phyloP scores from a whole-genome alignment of 2,797 vertebrate genomes.

The Enteromius afrohamiltoni region DNA sequence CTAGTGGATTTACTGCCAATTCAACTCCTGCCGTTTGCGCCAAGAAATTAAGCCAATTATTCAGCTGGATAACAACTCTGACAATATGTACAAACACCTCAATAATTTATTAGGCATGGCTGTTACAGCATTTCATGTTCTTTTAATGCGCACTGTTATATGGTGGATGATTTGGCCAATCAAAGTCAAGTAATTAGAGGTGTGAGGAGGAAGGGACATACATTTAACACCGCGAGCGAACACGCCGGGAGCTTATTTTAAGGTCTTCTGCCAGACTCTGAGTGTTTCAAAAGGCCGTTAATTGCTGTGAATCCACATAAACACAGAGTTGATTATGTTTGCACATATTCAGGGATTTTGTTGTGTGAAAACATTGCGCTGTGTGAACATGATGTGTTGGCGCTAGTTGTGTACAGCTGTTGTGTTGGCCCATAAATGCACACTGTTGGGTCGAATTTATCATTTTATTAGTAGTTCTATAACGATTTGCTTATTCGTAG shows the following conservation, averaged over 20 bases:
- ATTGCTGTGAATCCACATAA: conserved; percentile 49
- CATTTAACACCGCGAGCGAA: conserved; percentile 23
- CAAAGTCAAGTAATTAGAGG: conserved; percentile 63
- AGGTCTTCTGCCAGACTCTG: conserved; percentile 29
- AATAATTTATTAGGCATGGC: conserved; percentile 64
- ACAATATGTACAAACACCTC: conserved; percentile 63
- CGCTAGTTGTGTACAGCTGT: conserved; percentile 39
- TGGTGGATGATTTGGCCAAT: conserved; percentile 61
- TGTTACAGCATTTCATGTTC: conserved; percentile 60
- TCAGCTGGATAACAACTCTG: conserved; percentile 56
- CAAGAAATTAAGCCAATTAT: conserved; percentile 67
- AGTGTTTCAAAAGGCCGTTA: conserved; percentile 51
- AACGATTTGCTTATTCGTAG: background rate
- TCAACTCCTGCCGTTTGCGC: conserved; percentile 45
- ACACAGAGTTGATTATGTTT: conserved; percentile 44
- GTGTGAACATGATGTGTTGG: conserved; percentile 4
- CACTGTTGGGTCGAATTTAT: background rate
- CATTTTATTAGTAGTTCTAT: background rate
- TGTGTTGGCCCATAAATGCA: background rate
- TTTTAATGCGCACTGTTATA: conserved; percentile 61
- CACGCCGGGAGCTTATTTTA: conserved; percentile 6
- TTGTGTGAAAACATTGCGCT: conserved; percentile 24
- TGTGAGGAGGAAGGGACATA: conserved; percentile 47
- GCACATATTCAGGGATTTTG: conserved; percentile 33
- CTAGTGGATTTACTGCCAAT: conserved; percentile 54